These are phyloP conservation scores for Acanthosepion esculentum DNA, from an alignment of 2,888 invertebrate genomes.

Conservation along the genomic window DNA sequence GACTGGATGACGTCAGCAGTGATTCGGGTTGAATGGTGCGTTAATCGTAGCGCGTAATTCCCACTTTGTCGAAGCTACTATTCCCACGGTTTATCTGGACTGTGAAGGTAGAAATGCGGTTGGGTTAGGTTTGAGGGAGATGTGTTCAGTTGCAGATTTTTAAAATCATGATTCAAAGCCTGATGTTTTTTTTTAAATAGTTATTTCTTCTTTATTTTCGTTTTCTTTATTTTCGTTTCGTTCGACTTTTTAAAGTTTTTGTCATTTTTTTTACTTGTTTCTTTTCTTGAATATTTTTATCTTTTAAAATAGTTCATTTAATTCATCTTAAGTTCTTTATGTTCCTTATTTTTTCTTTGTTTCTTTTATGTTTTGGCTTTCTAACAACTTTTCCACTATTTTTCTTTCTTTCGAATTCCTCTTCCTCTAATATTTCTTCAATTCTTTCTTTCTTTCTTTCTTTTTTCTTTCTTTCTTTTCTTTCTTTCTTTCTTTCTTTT, in stretches of 20 bases:
- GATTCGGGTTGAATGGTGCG: background rate
- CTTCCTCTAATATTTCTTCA: too few relatives aligned
- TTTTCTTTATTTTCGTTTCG: background rate
- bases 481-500: too few relatives aligned
- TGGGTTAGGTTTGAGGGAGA: background rate
- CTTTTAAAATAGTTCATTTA: too few relatives aligned
- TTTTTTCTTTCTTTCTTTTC: too few relatives aligned
- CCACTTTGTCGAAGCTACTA: background rate
- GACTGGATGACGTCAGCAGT: background rate
- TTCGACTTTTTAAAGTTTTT: background rate
- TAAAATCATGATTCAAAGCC: background rate
- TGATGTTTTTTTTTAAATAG: background rate
- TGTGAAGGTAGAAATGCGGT: background rate
- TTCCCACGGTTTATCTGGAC: background rate
- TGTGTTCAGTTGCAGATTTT: background rate
- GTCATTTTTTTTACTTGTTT: background rate
- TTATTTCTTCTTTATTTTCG: background rate
- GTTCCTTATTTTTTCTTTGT: too few relatives aligned
- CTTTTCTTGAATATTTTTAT: too few relatives aligned
- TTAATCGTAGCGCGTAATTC: background rate
- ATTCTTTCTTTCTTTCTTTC: too few relatives aligned
- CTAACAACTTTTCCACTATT: too few relatives aligned
- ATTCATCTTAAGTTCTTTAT: too few relatives aligned
- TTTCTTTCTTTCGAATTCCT: too few relatives aligned
- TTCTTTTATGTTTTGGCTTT: too few relatives aligned